Conservation (phyloP, 2,113 vertebrate species). For the Colossoma macropomum region DNA sequence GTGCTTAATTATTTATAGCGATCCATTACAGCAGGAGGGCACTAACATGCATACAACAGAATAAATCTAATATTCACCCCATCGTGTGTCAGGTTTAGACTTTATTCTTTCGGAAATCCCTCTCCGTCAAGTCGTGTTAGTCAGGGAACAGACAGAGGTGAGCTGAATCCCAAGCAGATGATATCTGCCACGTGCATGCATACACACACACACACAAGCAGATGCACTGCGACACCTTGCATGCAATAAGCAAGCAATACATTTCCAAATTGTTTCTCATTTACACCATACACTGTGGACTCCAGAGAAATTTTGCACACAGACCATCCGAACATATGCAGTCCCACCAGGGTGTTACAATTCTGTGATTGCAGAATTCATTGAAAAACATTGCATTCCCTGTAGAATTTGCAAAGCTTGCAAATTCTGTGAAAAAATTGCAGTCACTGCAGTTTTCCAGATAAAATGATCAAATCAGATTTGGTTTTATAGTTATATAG, state of each 20-base stretch:
- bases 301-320: background rate
- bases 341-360: background rate
- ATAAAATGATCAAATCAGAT: background rate
- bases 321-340: background rate
- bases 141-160: conserved; percentile 5
- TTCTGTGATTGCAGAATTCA: conserved; percentile 13
- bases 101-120: conserved; percentile 59
- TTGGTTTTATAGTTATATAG: background rate
- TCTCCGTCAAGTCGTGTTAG: conserved; percentile 50
- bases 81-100: conserved; percentile 55
- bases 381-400: background rate
- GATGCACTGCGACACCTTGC: background rate
- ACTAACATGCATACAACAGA: conserved; percentile 63
- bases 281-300: background rate
- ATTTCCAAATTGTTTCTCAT: conserved; percentile 19
- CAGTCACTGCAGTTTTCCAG: background rate
- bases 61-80: conserved; percentile 63
- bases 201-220: conserved; percentile 9
- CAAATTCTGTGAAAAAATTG: background rate
- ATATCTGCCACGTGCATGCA: conserved; percentile 39
- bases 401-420: background rate
- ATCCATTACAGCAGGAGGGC: conserved; percentile 66
- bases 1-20: conserved; percentile 73
- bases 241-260: conserved; percentile 15
- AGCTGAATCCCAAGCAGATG: conserved; percentile 58